Evolutionary conservation across 2,113 vertebrate genomes (phyloP).

Genomic region (Rhinoptilus africanus): DNA sequence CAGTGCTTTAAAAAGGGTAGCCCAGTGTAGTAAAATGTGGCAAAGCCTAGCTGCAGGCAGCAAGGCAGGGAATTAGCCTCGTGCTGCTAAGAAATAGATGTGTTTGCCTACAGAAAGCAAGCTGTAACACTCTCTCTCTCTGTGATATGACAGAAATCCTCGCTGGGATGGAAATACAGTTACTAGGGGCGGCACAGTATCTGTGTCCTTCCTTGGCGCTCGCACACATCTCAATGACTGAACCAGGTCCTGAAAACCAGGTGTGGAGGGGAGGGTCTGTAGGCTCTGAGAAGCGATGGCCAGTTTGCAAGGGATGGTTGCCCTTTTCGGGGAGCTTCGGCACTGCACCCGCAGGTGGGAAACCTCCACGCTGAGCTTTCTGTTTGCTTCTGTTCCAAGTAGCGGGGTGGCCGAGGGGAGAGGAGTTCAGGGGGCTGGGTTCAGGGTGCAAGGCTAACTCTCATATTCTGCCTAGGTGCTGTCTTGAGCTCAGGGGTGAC

Average conservation of each 20-base stretch:
- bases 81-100: not conserved
- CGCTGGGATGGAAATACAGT: not conserved
- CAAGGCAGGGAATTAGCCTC: not conserved
- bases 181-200: not conserved
- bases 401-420: not conserved
- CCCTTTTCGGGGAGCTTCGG: not conserved
- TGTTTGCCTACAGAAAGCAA: not conserved
- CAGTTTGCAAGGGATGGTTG: not conserved
- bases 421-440: accelerated
- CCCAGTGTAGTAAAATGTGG: not conserved
- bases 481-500: not conserved
- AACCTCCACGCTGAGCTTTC: not conserved
- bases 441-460: not conserved
- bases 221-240: accelerated
- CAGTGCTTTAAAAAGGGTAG: not conserved
- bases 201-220: not conserved
- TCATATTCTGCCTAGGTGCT: accelerated
- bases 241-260: not conserved
- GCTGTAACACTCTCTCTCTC: not conserved
- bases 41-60: not conserved
- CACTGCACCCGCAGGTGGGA: not conserved
- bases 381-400: not conserved
- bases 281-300: not conserved
- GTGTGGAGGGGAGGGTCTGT: not conserved
- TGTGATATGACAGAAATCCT: not conserved